phyloP scores from a whole-genome alignment of 2,797 vertebrate genomes.

The Dendrocincla tyrannina region DNA sequence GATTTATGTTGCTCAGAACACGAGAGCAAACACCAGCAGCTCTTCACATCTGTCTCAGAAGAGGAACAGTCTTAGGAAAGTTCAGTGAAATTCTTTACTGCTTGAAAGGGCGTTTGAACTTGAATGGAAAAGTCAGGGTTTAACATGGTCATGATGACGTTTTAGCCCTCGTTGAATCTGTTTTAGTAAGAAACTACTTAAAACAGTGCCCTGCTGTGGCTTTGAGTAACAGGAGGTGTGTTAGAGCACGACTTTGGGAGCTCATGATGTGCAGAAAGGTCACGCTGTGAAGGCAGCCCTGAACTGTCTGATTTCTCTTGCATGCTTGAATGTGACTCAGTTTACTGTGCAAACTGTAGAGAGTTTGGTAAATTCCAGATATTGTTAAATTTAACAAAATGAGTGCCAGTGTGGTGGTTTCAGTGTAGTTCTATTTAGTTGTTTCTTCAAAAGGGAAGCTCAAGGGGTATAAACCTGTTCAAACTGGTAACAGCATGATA shows the following conservation, averaged over 20 bases:
- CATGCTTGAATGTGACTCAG: not conserved
- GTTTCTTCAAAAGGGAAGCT: not conserved
- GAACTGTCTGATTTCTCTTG: not conserved
- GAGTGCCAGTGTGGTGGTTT: not conserved
- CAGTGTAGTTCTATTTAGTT: not conserved
- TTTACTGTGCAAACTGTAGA: not conserved
- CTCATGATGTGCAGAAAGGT: not conserved
- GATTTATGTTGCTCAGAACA: not conserved
- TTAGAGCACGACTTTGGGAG: not conserved
- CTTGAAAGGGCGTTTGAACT: not conserved
- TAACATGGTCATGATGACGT: no score
- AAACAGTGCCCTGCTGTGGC: not conserved
- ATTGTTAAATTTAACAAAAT: not conserved
- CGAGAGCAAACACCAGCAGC: not conserved
- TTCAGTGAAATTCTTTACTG: not conserved
- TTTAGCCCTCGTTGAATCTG: not conserved
- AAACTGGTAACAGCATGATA: not conserved
- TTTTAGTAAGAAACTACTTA: not conserved
- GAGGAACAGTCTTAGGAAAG: not conserved
- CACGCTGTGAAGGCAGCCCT: not conserved
- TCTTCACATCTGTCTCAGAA: not conserved
- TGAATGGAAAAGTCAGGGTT: not conserved
- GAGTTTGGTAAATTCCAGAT: not conserved
- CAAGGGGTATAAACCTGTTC: not conserved
- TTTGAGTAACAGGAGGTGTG: not conserved